Conservation (phyloP, 2,888 invertebrate genomes). For the Lasioglossum morio region DNA sequence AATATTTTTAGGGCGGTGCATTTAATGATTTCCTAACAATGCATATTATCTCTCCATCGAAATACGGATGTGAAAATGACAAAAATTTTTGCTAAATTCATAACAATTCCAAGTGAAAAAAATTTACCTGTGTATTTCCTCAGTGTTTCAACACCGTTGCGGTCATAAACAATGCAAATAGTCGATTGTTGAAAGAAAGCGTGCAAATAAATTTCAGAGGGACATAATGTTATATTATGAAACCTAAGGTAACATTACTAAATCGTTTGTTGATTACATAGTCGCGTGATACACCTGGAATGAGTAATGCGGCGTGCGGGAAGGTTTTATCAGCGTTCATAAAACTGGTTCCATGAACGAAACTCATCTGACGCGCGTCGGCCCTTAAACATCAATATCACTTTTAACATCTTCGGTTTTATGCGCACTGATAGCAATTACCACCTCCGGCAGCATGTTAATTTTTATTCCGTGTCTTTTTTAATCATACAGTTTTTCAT, state of each 20-base stretch:
- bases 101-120: too few species aligned
- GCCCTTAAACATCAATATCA: slow-evolving; percentile 46
- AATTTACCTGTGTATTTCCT: too few species aligned
- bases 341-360: slow-evolving; percentile 27
- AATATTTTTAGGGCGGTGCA: neutral
- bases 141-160: too few species aligned
- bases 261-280: slow-evolving; percentile 22
- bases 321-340: slow-evolving; percentile 44
- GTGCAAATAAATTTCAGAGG: neutral
- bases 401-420: slow-evolving; percentile 43
- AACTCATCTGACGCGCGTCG: slow-evolving; percentile 33
- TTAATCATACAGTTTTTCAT: slow-evolving; percentile 16
- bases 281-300: neutral
- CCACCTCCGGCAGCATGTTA: slow-evolving; percentile 21
- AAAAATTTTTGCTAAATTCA: too few species aligned
- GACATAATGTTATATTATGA: neutral
- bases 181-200: neutral
- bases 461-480: slow-evolving; percentile 16
- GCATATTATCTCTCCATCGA: too few species aligned
- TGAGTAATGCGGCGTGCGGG: neutral
- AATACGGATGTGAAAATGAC: too few species aligned
- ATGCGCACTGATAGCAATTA: slow-evolving; percentile 11
- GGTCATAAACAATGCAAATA: neutral
- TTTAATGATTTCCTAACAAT: neutral
- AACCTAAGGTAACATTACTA: neutral